Evolutionary conservation across 2,797 vertebrate species (phyloP), one percentile per base, ranked within the genome.

Genomic region (Poecilia velifera): DNA sequence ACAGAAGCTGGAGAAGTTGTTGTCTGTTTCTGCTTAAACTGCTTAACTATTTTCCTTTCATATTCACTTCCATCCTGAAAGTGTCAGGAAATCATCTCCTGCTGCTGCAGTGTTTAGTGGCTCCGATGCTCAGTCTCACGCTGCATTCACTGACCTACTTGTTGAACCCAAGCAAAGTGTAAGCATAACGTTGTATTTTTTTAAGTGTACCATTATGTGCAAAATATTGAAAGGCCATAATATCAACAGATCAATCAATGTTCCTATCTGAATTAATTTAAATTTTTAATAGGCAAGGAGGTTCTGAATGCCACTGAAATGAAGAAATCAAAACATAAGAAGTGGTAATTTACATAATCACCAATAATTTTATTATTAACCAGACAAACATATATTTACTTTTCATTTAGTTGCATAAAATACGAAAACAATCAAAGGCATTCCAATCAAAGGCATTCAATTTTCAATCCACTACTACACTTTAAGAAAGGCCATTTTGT

Each of bases 111-210:
- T 57, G 36, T 28, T 51, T 41, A 49, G 41, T 49, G 18, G 28
- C 53, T 77, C 77, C 76, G 64, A n/a, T 28, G 74, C 77, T 62
- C 76, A 64, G 72, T 36, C 66, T 70, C 72, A 64, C 39, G 49
- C 72, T 64, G 39, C 39, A 59, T 45, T 79, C 68, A 46, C 75
- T 88, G 87, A 88, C 85, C 81, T 79, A 86, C 18, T 87, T 90
- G 72, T 82, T 66, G n/a, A 77, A 78, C 79, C 31, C 43, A 51
- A 74, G 46, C 46, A 74, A 41, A 72, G 77, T 22, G 18, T 31
- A 14, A n/a, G 75, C 43, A 45, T 59, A 10, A 28, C 41, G 47
- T 22, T 82, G 74, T 75, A 18, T 77, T 72, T 13, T 20, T 12
- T 5, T 28, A 20, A 78, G 2, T 13, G 49, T 13, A 31, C 28